Percentiles rank a stretch among this genome's conserved stretches.
Evolutionary conservation across 2,888 invertebrate species (phyloP).

Genomic region (Diarsia rubi): DNA sequence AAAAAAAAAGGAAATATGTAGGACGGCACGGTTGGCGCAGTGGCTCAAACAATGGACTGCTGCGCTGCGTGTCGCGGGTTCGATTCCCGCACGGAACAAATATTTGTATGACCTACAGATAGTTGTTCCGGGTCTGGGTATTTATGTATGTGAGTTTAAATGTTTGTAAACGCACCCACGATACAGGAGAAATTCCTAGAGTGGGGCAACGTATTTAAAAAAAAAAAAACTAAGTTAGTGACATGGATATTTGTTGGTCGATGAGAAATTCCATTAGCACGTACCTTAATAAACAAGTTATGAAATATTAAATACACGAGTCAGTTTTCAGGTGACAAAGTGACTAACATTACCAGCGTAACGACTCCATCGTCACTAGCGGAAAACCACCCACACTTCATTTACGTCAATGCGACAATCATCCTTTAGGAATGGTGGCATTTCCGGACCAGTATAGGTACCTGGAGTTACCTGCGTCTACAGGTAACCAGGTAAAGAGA

Average conservation of each 20-base stretch:
- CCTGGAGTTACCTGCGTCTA: slow-evolving; percentile 9
- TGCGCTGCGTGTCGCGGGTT: no score
- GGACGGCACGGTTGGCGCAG: no score
- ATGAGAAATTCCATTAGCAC: not conserved
- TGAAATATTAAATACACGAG: not conserved
- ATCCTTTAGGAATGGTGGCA: slow-evolving; percentile 22
- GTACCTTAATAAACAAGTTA: not conserved
- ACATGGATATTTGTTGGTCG: not conserved
- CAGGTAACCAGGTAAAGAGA: not conserved
- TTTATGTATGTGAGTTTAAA: no score
- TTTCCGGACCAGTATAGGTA: slow-evolving; percentile 25
- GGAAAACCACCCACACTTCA: slow-evolving; percentile 33
- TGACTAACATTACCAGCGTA: slow-evolving; percentile 20
- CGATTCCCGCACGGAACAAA: no score
- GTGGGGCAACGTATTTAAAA: no score
- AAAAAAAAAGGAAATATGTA: no score
- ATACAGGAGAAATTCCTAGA: no score
- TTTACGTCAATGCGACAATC: slow-evolving; percentile 44
- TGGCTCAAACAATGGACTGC: no score
- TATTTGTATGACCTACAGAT: no score
- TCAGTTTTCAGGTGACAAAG: slow-evolving; percentile 10
- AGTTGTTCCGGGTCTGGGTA: no score
- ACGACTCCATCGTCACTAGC: not conserved
- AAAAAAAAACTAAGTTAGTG: no score
- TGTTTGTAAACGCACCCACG: no score